These are phyloP conservation scores for Brevipalpus yothersi DNA, from an alignment of 1,140 invertebrate species.

Conservation along the genomic window DNA sequence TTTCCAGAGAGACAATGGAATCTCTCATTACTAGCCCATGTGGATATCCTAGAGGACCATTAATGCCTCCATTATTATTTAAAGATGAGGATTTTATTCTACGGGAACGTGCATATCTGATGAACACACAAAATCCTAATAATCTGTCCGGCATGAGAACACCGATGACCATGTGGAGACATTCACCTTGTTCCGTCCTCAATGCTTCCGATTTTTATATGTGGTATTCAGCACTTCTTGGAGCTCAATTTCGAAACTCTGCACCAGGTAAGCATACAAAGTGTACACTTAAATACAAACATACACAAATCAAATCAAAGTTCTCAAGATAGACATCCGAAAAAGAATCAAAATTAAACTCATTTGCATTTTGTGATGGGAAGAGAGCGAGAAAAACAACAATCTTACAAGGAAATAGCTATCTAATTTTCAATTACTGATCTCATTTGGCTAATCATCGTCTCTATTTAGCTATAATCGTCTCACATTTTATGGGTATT, in stretches of 20 bases:
- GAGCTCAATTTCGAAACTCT: not conserved
- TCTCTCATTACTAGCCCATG: conserved; percentile 18
- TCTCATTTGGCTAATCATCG: no score
- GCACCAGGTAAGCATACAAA: not conserved
- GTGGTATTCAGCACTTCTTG: not conserved
- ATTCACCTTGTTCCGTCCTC: not conserved
- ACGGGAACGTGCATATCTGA: conserved; percentile 1
- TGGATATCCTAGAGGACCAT: conserved; percentile 16
- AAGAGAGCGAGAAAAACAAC: no score
- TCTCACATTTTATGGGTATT: no score
- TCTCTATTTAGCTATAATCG: no score
- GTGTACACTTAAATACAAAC: no score
- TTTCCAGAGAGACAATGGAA: conserved; percentile 20
- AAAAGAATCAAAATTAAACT: no score
- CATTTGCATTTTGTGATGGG: no score
- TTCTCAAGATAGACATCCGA: no score
- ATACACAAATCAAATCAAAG: no score
- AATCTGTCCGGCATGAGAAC: not conserved
- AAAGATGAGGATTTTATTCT: conserved; percentile 5
- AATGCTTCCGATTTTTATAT: not conserved
- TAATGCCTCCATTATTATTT: conserved; percentile 14
- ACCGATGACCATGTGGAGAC: not conserved
- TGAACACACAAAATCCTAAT: not conserved
- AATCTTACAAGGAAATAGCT: no score
- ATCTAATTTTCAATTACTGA: no score